Base-by-base conservation (phyloP, 37 sponge, comb jelly and placozoan species). In the Beroe forskalii region DNA sequence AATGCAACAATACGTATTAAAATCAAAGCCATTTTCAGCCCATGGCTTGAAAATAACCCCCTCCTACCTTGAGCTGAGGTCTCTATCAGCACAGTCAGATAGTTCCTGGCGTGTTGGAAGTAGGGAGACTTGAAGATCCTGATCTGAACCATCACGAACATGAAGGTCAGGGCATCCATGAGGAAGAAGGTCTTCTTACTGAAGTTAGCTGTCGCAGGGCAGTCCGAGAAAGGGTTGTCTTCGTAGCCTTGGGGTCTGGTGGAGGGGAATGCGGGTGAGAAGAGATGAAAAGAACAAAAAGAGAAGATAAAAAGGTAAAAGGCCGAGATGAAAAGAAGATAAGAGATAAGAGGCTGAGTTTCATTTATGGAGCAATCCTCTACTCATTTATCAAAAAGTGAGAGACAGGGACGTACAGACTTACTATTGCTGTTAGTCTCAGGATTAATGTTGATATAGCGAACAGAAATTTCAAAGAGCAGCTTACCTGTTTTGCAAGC, bases 51-150 rank as follows among this genome's bases (percentile, higher is more conserved):
- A n/a, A n/a, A n/a, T n/a, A n/a, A n/a, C n/a, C n/a, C n/a, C n/a
- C n/a, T n/a, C n/a, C 55, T 48, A 72, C 76, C 76, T 37, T 72
- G 76, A 72, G 76, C 76, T 23, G 76, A 72, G 20, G 76, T 72
- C 40, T 72, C 76, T 38, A 72, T 72, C 23, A 72, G 76, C 3
- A 72, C 76, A 12, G 38, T 38, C 14, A 72, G 76, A 37, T 72
- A 72, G 20, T 37, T 17, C 40, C 40, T 32, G 76, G 76, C 76
- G 30, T 72, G 76, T 33, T 32, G 38, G 40, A 72, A 72, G 40
- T 72, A 72, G 40, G 76, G 76, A 72, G 40, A 38, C 76, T 72
- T 72, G 76, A 72, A 72, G 6, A 72, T 27, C 40, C 76, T 28
- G 9, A 72, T 32, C 40, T 72, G 76, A 36, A 72, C 40, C 76